These are phyloP conservation scores for Eptesicus fuscus DNA, from an alignment of 2,113 vertebrate species.

Conservation along the genomic window DNA sequence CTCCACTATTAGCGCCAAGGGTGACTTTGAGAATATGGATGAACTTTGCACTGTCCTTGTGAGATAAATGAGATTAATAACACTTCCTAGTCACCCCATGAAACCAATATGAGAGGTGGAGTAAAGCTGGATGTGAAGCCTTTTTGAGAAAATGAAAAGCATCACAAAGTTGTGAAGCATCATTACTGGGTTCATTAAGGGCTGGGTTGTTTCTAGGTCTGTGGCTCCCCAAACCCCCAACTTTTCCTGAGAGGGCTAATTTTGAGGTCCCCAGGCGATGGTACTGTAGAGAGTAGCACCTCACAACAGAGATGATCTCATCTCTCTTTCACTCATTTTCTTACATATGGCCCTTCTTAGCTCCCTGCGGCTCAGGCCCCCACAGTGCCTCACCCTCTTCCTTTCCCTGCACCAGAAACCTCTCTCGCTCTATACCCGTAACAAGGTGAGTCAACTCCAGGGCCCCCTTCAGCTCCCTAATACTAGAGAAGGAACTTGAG, in stretches of 20 bases:
- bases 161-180: background rate
- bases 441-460: background rate
- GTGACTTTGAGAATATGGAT: background rate
- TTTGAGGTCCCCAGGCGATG: conserved; percentile 1
- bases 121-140: background rate
- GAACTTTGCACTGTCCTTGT: background rate
- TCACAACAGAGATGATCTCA: conserved; percentile 24
- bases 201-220: background rate
- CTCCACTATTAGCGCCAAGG: background rate
- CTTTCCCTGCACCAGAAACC: background rate
- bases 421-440: background rate
- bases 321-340: background rate
- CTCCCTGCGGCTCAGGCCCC: background rate
- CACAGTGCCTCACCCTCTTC: background rate
- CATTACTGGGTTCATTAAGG: conserved; percentile 15
- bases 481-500: background rate
- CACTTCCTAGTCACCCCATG: fast-evolving
- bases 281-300: background rate
- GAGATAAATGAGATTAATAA: background rate
- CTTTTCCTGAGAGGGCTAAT: background rate
- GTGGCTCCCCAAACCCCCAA: background rate
- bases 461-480: background rate
- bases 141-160: conserved; percentile 7
- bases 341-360: conserved; percentile 1
- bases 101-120: background rate